Evolutionary conservation across 2,888 invertebrate species (phyloP), one percentile per base, ranked within the genome.

Genomic region (Heteromyza rotundicornis): DNA sequence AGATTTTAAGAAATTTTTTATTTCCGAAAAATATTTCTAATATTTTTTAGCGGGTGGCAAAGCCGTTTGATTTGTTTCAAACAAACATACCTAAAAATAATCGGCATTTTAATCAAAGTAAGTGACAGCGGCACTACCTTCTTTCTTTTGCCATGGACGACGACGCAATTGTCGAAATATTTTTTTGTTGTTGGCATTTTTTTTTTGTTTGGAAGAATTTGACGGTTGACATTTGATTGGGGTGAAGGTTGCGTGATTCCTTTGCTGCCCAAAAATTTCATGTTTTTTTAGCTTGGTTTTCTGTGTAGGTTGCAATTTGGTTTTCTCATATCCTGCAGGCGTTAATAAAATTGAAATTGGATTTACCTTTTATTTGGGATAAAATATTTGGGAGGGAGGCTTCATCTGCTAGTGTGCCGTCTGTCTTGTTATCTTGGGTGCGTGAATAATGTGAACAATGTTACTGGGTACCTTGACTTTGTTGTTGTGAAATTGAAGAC

Each of bases 91-190:
- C n/a, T n/a, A n/a, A n/a, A n/a, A n/a, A n/a, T n/a, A n/a, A n/a
- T n/a, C n/a, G n/a, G n/a, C n/a, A n/a, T n/a, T n/a, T n/a, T n/a
- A n/a, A n/a, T n/a, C n/a, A n/a, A n/a, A n/a, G n/a, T n/a, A n/a
- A n/a, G n/a, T n/a, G n/a, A n/a, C n/a, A n/a, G n/a, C n/a, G n/a
- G n/a, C n/a, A n/a, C n/a, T n/a, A n/a, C n/a, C n/a, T n/a, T n/a
- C n/a, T n/a, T n/a, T n/a, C n/a, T n/a, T n/a, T n/a, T n/a, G n/a
- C n/a, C n/a, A n/a, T n/a, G n/a, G n/a, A n/a, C n/a, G n/a, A n/a
- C n/a, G n/a, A 40, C 40, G 40, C 40, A 40, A 40, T 40, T 12
- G 40, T n/a, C n/a, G 40, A 40, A 40, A 40, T 40, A 40, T 40
- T 40, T 40, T 40, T 40, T 40, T n/a, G 40, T 40, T n/a, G 40